phyloP scores from a whole-genome alignment of 2,888 invertebrate species.

The Andrena bicolor region DNA sequence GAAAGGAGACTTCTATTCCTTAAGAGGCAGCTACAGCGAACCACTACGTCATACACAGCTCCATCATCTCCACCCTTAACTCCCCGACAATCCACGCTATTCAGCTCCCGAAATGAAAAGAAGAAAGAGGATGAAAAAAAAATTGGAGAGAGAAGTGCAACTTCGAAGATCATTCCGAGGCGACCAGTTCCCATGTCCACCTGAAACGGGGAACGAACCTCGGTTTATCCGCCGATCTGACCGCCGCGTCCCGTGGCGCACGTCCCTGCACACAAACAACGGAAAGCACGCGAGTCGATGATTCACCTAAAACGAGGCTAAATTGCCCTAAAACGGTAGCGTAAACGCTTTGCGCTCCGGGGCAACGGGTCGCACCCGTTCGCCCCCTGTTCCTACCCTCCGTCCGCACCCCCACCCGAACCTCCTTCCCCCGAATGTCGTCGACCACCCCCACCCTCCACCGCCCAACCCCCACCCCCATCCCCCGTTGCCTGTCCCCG shows the following conservation, averaged over 20 bases:
- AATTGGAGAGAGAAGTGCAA: background rate
- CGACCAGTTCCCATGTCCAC: background rate
- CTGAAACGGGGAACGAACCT: slow-evolving; percentile 2
- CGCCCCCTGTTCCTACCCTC: background rate
- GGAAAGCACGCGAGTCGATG: slow-evolving; percentile 22
- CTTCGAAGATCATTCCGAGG: background rate
- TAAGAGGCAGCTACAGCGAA: background rate
- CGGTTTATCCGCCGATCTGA: background rate
- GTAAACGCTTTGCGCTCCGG: slow-evolving; percentile 15
- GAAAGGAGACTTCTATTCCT: background rate
- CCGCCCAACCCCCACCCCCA: background rate
- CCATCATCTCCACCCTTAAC: background rate
- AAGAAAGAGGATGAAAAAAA: background rate
- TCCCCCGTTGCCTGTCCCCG: background rate
- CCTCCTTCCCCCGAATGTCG: background rate
- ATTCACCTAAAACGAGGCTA: slow-evolving; percentile 37
- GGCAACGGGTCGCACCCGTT: slow-evolving; percentile 7
- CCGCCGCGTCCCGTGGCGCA: slow-evolving; percentile 1
- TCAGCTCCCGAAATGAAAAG: too few relatives aligned
- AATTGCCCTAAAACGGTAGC: slow-evolving; percentile 30
- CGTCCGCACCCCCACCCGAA: background rate
- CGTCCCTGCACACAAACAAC: background rate
- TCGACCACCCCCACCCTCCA: background rate
- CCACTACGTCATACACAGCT: background rate
- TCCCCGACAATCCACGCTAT: background rate